A percentile compares a stretch with the other conserved stretches of the same genome.
Evolutionary conservation across 2,888 invertebrate genomes (phyloP).

Genomic region (Orthosia cruda): DNA sequence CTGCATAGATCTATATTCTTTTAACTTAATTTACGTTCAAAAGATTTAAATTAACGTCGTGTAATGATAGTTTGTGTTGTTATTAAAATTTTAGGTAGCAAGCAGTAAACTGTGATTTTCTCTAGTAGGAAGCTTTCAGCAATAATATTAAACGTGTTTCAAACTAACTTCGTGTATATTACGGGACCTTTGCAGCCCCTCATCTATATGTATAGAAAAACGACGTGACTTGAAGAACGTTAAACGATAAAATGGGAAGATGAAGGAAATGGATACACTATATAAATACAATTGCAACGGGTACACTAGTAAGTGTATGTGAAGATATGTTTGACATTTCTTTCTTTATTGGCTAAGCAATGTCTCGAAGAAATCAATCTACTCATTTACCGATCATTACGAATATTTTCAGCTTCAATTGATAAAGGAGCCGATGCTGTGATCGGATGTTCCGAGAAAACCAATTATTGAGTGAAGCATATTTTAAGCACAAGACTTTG

Average conservation of each 20-base stretch:
- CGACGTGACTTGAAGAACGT: slow-evolving; percentile 60
- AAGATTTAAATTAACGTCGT: no score
- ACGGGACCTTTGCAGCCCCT: slow-evolving; percentile 36
- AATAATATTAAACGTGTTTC: slow-evolving; percentile 40
- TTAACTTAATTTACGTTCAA: no score
- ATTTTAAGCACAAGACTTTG: background rate
- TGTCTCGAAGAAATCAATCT: background rate
- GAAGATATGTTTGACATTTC: background rate
- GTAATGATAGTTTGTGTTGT: no score
- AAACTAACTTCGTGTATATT: slow-evolving; percentile 29
- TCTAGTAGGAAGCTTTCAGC: background rate
- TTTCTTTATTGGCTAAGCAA: background rate
- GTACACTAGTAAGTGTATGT: slow-evolving; percentile 5
- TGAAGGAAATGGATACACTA: slow-evolving; percentile 24
- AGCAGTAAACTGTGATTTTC: background rate
- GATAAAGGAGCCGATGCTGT: no score
- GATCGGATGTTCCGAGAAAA: background rate
- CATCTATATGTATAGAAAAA: slow-evolving; percentile 66
- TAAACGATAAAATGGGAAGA: slow-evolving; percentile 43
- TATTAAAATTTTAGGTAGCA: background rate
- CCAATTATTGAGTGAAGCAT: background rate
- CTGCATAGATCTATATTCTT: no score
- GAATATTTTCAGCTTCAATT: background rate
- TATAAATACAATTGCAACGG: slow-evolving; percentile 24
- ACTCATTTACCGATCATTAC: background rate